phyloP scores from a whole-genome alignment of 2,797 vertebrate genomes.

The Muscicapa comitata region DNA sequence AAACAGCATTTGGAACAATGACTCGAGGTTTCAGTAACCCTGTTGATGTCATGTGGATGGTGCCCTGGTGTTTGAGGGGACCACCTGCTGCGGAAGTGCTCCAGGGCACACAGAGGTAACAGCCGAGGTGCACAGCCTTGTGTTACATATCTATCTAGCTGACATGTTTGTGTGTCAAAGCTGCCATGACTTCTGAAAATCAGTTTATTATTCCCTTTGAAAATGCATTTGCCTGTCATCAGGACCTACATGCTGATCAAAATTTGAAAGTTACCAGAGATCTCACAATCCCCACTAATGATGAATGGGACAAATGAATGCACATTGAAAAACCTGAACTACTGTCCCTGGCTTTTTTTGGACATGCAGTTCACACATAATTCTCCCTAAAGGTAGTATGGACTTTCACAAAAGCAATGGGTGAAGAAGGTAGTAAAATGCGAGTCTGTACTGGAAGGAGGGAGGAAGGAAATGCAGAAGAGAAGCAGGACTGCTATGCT shows the following conservation, averaged over 20 bases:
- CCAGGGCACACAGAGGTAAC: neutral
- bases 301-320: neutral
- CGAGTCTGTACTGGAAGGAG: neutral
- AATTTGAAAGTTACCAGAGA: neutral
- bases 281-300: neutral
- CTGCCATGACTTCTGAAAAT: slow-evolving; percentile 10
- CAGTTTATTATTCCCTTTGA: slow-evolving; percentile 17
- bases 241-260: neutral
- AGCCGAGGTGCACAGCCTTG: neutral
- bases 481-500: neutral
- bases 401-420: neutral
- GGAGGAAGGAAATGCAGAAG: neutral
- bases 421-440: neutral
- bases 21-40: neutral
- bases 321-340: neutral
- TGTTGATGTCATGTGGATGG: neutral
- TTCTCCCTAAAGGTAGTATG: neutral
- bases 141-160: neutral
- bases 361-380: neutral
- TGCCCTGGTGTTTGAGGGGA: neutral
- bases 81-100: neutral
- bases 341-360: neutral
- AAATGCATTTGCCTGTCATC: neutral
- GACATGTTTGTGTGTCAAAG: neutral
- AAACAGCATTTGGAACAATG: neutral